A percentile compares a stretch with the other conserved stretches of the same genome.
These are phyloP conservation scores for Craniophora ligustri DNA, from an alignment of 2,888 invertebrate species.

Conservation along the genomic window DNA sequence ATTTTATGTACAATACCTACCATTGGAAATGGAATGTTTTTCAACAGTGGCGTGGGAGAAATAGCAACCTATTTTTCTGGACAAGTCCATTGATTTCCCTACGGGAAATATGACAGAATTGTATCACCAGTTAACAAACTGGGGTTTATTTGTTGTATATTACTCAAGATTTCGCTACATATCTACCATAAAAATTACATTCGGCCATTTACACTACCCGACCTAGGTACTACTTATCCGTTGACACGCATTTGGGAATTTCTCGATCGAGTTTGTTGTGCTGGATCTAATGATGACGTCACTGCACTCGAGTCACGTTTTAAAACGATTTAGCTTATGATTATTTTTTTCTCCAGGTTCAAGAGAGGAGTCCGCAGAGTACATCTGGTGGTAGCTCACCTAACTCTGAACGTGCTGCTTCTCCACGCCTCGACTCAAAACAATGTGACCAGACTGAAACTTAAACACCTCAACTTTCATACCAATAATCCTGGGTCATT, in stretches of 20 bases:
- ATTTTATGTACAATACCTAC: constrained; percentile 12
- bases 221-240: too few species aligned
- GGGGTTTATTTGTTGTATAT: too few species aligned
- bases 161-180: background rate
- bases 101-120: too few species aligned
- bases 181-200: too few species aligned
- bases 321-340: too few species aligned
- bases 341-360: constrained; percentile 72
- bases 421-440: constrained; percentile 65
- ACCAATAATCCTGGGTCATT: constrained; percentile 10
- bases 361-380: constrained; percentile 82
- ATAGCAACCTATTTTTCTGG: background rate
- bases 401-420: constrained; percentile 74
- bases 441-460: constrained; percentile 9
- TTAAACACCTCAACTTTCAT: constrained; percentile 1
- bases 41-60: background rate
- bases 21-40: too few species aligned
- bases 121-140: too few species aligned
- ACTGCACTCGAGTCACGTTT: too few species aligned
- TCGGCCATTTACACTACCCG: too few species aligned
- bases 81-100: background rate
- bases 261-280: too few species aligned
- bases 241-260: too few species aligned
- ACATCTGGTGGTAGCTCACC: constrained; percentile 82
- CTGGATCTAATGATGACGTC: too few species aligned